Evolutionary conservation across 1,140 invertebrate species (phyloP), one percentile per base, ranked within the genome.

Genomic region (Leucophenga varia): DNA sequence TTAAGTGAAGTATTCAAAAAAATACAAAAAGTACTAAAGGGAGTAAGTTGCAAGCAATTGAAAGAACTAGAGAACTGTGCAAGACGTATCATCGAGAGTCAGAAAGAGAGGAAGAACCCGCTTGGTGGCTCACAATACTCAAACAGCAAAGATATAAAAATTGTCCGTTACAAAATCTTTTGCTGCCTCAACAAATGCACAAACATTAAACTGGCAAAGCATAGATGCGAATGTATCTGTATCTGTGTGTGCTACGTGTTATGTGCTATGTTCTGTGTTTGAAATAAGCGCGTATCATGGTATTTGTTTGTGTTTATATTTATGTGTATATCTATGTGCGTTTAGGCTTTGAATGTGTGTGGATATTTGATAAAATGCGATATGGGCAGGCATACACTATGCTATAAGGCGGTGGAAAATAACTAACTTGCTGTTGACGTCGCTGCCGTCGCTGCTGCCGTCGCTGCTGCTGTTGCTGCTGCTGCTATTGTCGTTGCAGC

Each of bases 101-200:
- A 47, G 43, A 32, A 52, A 9, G 17, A 18, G 30, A 36, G 44
- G 10, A 17, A 36, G 41, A 8, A n/a, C n/a, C n/a, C 22, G 32
- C 32, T 28, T n/a, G 43, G 30, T 32, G 36, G 49, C 41, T 34
- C 22, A 30, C 38, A n/a, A n/a, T n/a, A 41, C 47, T 3, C 13
- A 39, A 47, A 53, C 47, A n/a, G 14, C 35, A 21, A 25, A 38
- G 52, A 19, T 17, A 44, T 47, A 63, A 59, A n/a, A 53, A 61
- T 58, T 69, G 64, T 64, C 64, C 64, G 64, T 68, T 68, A 68
- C 64, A 68, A 67, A 68, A 68, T 69, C 64, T 68, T 38, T 61
- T 16, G 12, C 14, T 21, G 16, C 13, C 12, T 38, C n/a, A 6
- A 25, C 22, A 25, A 25, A 25, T 25, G 22, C 10, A 25, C 22